Percentiles rank a stretch among this genome's conserved stretches.
Evolutionary conservation across 1,140 invertebrate species (phyloP).

Genomic region (Chrysoperla carnea): DNA sequence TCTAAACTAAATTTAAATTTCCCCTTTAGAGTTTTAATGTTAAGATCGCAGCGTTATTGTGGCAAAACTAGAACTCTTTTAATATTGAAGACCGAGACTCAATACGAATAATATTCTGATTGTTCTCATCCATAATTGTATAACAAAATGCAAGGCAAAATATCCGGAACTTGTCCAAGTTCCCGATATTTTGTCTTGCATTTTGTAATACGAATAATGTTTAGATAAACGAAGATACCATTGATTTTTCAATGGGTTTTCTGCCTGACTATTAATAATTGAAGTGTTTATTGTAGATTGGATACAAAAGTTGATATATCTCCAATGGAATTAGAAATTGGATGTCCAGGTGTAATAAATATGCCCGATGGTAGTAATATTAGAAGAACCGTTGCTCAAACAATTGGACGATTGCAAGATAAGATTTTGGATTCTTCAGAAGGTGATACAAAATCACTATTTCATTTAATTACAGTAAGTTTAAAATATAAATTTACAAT

Average conservation of each 20-base stretch:
- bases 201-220: no score
- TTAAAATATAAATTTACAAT: conserved; percentile 3
- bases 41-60: conserved; percentile 7
- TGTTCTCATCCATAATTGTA: no score
- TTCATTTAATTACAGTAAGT: conserved; percentile 30
- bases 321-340: conserved; percentile 23
- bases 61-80: conserved; percentile 9
- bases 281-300: conserved; percentile 7
- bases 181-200: no score
- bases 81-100: not conserved
- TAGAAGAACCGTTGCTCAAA: conserved; percentile 30
- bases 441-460: conserved; percentile 60
- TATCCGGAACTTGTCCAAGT: no score
- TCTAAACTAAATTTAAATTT: not conserved
- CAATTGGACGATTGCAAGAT: conserved; percentile 32
- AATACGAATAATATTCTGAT: not conserved
- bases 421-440: conserved; percentile 39
- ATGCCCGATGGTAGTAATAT: conserved; percentile 47
- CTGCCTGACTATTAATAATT: no score
- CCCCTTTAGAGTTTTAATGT: conserved; percentile 2
- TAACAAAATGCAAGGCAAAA: no score
- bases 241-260: no score
- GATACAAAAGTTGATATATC: conserved; percentile 18
- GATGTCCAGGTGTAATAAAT: conserved; percentile 21
- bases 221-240: no score